phyloP scores from a whole-genome alignment of 2,113 vertebrate species.

The Astatoreochromis straeleni region DNA sequence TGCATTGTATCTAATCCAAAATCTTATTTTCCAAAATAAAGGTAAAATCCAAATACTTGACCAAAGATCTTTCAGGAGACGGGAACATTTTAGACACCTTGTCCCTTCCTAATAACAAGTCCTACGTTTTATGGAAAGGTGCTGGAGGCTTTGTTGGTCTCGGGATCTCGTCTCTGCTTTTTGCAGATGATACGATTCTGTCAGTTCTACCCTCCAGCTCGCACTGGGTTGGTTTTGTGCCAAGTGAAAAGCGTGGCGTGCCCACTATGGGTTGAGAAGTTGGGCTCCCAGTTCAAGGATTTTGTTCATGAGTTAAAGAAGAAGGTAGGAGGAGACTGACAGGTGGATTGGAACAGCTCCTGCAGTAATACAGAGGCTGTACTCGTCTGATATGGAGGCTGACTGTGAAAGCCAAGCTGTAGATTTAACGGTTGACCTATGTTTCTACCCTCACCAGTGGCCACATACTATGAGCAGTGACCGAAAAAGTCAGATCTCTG shows the following conservation, averaged over 20 bases:
- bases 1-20: background rate
- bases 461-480: background rate
- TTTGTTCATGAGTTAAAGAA: background rate
- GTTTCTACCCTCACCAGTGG: background rate
- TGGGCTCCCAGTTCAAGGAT: background rate
- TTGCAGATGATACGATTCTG: background rate
- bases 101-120: background rate
- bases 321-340: background rate
- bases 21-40: background rate
- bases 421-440: background rate
- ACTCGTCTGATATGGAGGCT: background rate
- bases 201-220: background rate
- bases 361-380: background rate
- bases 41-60: background rate
- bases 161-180: background rate
- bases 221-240: background rate
- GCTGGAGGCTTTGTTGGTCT: background rate
- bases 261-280: background rate
- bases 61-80: background rate
- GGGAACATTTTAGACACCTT: background rate
- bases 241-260: background rate
- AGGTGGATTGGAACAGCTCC: background rate
- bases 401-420: background rate
- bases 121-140: background rate
- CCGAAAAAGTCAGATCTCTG: background rate